Base-by-base conservation (phyloP, 2,888 invertebrate species). In the Tachystola acroxantha region DNA sequence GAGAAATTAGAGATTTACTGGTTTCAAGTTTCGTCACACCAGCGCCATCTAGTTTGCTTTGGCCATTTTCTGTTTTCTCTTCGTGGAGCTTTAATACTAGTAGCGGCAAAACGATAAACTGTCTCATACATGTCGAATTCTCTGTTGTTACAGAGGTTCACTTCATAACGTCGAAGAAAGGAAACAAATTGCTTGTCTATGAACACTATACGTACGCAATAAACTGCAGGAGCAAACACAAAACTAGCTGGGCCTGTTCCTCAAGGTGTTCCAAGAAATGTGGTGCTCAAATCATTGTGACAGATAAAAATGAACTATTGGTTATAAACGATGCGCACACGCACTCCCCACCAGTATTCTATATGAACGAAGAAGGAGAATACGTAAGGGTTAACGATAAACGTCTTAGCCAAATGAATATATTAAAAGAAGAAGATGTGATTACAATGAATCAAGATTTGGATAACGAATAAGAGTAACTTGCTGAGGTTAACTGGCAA, bases 231-330 rank as follows among this genome's bases (percentile, higher is more conserved):
- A 77, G 72, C 37, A 80, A 60, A 39, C 57, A 48, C 12, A 52
- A 53, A 7, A 54, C 65, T 0, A 64, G 64, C 1, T 82, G 81
- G 81, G 40, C 73, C 0, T 85, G 84, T 40, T 80, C 84, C 0
- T 82, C 81, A 0, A 58, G 81, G 1, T 74, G 75, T 33, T 81
- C 80, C 0, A 76, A 61, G 39, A 68, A 66, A 36, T 84, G 84
- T 43, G 58, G 46, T 10, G 82, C 84, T 0, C 69, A 73, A 43
- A 66, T 84, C 0, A 46, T 60, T 0, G 35, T 81, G 2, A 61
- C 60, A 3, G 57, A 67, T 3, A 32, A 43, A 1, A 75, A 74
- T 3, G 58, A 62, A 9, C 57, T 84, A 6, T 38, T 43, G 0
- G 57, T 81, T 1, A 25, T 74, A 0, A 64, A 66, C 20, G 52